Conservation (phyloP, 2,797 vertebrate genomes). For the Alca torda region DNA sequence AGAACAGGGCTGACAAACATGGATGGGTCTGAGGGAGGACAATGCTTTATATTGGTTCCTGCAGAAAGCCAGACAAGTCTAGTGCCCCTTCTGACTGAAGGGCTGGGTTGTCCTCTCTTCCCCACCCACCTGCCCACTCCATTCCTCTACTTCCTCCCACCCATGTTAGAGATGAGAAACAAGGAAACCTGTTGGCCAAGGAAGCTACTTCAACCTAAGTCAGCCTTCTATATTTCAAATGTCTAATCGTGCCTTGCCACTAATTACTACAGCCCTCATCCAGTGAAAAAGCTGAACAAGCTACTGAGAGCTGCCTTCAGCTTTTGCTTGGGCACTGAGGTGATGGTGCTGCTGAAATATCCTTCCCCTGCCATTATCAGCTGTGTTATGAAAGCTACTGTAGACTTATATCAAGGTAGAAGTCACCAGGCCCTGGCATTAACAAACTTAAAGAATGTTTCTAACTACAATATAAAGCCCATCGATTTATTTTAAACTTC, state of each 20-base stretch:
- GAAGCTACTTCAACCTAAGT: background rate
- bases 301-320: background rate
- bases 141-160: background rate
- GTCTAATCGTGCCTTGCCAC: background rate
- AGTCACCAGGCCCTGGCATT: background rate
- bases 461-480: background rate
- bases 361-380: accelerated
- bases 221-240: background rate
- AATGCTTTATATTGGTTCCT: background rate
- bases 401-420: background rate
- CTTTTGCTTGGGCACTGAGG: background rate
- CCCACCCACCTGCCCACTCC: background rate
- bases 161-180: background rate
- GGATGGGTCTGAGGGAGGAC: background rate
- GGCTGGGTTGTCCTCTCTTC: background rate
- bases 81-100: background rate
- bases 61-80: background rate
- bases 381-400: background rate
- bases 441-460: background rate
- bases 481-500: background rate
- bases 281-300: background rate
- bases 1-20: background rate
- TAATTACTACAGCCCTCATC: background rate
- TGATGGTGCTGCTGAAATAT: background rate
- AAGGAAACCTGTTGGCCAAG: background rate